Evolutionary conservation across 2,888 invertebrate genomes (phyloP), one percentile per base, ranked within the genome.

Genomic region (Cataglyphis altisquamis): DNA sequence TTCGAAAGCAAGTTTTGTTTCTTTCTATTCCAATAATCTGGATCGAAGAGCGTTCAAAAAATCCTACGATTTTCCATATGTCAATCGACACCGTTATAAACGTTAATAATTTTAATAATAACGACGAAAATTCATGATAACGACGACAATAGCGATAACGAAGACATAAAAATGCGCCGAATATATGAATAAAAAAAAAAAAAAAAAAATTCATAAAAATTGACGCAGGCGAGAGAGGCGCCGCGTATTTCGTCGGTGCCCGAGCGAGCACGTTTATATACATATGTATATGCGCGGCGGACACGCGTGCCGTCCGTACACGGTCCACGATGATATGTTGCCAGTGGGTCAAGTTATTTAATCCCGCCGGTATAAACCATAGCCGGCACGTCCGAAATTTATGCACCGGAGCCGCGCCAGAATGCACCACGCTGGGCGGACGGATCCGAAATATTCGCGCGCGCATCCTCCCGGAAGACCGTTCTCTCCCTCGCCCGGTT

Each of bases 261-360:
- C 25, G 21, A 3, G 5, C 25, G 36, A 6, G 25, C 21, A 36
- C 70, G 15, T 36, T 15, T n/a, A 21, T 6, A n/a, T 6, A n/a
- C 8, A 52, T 6, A 18, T n/a, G 8, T 18, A 48, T 18, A 48
- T 36, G 18, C 18, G 48, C 39, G 73, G 36, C 68, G 57, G 74
- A 21, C 73, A 70, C 83, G 82, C 57, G 62, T 66, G 55, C 41
- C 73, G 45, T 57, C 41, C 73, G 45, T 57, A 77, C 85, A 88
- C 86, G 85, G 70, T 36, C 55, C 86, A 45, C 52, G n/a, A 90
- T 93, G 93, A 94, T 93, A 93, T 93, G 94, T 93, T 91, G 91
- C 94, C 90, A 93, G 90, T 91, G 92, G 94, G 94, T 94, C 94
- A 94, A 94, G 94, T 94, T 94, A 94, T 94, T 94, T 94, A 94